Base-by-base conservation (phyloP, 92 coral and sea anemone genomes). In the Isaurus tuberculatus region DNA sequence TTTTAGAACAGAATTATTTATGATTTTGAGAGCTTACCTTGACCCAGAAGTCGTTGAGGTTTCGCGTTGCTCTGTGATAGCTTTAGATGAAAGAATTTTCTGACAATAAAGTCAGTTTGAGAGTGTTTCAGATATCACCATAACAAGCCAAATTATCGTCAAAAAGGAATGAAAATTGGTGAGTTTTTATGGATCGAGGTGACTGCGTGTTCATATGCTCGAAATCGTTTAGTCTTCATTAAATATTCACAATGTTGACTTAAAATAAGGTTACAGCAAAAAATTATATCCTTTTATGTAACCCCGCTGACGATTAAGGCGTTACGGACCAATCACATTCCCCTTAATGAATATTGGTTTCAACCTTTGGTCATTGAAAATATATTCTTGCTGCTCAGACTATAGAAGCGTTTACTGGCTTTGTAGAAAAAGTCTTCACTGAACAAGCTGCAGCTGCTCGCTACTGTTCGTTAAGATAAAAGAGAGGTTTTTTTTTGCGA, bases 131-230 rank as follows among this genome's bases (percentile, higher is more conserved):
- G 5, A 28, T 63, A 9, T 3, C 8, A 31, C n/a, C 31, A 22
- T 26, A 6, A 60, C 5, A 60, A 55, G 7, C 63, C 22, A 55
- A 55, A 55, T 6, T 22, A 19, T 17, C 17, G 19, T 8, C 23
- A 13, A 23, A 60, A 20, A 27, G 17, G 19, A 63, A 63, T n/a
- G 13, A 26, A 10, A 26, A 26, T 13, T 13, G 4, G 32, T 16
- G 5, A 22, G 63, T 1, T 26, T 26, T 63, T 10, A 5, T 27
- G 34, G 14, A 13, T 9, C 69, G 29, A 27, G 15, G 4, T 2
- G 34, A 63, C 69, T 63, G 69, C 69, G 69, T 63, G 69, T 25
- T 63, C 69, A 63, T 63, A 63, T 63, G 69, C 69, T 63, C 33
- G 7, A 17, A 29, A 63, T 26, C 11, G 16, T 63, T 55, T 55